A percentile compares a stretch with the other conserved stretches of the same genome.
phyloP scores from a whole-genome alignment of 1,140 invertebrate genomes.

The Dermatophagoides farinae region DNA sequence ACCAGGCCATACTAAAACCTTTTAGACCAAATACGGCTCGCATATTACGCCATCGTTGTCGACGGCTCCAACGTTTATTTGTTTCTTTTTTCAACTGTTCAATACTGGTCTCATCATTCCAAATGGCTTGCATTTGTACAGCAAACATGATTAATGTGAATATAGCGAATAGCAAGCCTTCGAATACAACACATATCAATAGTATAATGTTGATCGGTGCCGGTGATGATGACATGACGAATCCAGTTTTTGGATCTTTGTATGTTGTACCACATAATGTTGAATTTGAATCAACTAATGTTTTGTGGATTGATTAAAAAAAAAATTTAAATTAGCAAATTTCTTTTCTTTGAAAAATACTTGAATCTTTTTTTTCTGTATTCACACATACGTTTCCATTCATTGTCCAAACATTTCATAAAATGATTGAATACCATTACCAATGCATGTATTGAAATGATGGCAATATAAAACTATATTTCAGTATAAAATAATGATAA shows the following conservation, averaged over 20 bases:
- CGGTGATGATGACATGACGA: not conserved
- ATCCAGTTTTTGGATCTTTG: conserved; percentile 5
- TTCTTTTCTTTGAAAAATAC: not conserved
- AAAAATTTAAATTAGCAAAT: not conserved
- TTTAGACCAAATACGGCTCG: conserved; percentile 72
- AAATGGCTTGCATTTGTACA: conserved; percentile 91
- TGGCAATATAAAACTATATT: conserved; percentile 86
- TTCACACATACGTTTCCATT: conserved; percentile 62
- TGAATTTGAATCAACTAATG: not conserved
- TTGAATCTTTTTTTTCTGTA: too few relatives aligned
- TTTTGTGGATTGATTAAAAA: not conserved
- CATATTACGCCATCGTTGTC: conserved; percentile 76
- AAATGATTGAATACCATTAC: conserved; percentile 82
- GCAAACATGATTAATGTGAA: conserved; percentile 96
- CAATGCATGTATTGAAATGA: conserved; percentile 80
- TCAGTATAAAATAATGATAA: conserved; percentile 21
- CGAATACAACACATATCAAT: conserved; percentile 84
- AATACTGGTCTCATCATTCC: conserved; percentile 75
- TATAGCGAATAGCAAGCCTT: conserved; percentile 88
- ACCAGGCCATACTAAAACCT: conserved; percentile 66
- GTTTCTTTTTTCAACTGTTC: conserved; percentile 23
- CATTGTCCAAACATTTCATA: conserved; percentile 69
- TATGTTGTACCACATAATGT: conserved; percentile 11
- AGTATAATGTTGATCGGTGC: conserved; percentile 80
- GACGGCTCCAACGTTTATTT: conserved; percentile 52